These are phyloP conservation scores for Cinara cedri DNA, from an alignment of 2,888 invertebrate genomes.

Conservation along the genomic window DNA sequence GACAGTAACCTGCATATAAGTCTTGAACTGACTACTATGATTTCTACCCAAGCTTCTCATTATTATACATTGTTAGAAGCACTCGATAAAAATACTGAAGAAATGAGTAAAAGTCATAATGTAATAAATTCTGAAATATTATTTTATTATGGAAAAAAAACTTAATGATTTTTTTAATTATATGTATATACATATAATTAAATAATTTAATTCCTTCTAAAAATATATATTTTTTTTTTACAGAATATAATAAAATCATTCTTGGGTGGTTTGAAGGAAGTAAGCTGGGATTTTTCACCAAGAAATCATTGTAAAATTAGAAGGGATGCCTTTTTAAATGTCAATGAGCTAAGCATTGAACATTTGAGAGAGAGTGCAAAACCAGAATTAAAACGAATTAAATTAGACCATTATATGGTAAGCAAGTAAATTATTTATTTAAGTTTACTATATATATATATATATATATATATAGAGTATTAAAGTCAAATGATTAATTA, in stretches of 20 bases:
- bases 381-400: slow-evolving; percentile 34
- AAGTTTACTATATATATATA: background rate
- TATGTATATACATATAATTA: no score
- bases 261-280: slow-evolving; percentile 52
- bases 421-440: slow-evolving; percentile 3
- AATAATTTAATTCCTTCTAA: no score
- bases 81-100: slow-evolving; percentile 68
- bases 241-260: slow-evolving; percentile 53
- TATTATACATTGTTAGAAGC: slow-evolving; percentile 62
- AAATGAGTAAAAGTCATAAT: slow-evolving; percentile 68
- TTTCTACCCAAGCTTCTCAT: slow-evolving; percentile 56
- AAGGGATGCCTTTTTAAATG: slow-evolving; percentile 40
- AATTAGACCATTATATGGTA: slow-evolving; percentile 39
- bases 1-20: slow-evolving; percentile 41
- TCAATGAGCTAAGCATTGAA: slow-evolving; percentile 45
- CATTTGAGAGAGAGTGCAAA: slow-evolving; percentile 32
- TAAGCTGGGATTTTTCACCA: slow-evolving; percentile 52
- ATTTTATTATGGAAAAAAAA: background rate
- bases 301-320: slow-evolving; percentile 50
- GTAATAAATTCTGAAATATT: slow-evolving; percentile 61
- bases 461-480: no score
- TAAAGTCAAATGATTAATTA: no score
- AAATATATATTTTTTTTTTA: background rate
- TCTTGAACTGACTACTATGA: slow-evolving; percentile 50
- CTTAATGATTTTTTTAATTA: background rate